These are phyloP conservation scores for Perca flavescens DNA, from an alignment of 2,113 vertebrate genomes.

Conservation along the genomic window DNA sequence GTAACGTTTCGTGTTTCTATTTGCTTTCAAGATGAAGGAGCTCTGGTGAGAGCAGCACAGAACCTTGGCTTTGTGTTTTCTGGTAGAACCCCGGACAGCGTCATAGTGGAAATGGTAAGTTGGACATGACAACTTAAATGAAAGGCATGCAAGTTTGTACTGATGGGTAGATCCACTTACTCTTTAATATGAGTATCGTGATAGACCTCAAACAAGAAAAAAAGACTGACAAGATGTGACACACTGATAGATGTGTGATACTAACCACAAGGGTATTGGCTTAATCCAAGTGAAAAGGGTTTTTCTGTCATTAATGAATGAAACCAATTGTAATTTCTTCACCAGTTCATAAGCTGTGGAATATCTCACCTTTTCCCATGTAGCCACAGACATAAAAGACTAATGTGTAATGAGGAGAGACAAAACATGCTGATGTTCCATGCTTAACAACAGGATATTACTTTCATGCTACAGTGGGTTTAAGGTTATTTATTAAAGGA, in stretches of 20 bases:
- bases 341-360: background rate
- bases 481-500: background rate
- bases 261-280: background rate
- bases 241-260: background rate
- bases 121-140: constrained; percentile 19
- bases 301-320: background rate
- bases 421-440: background rate
- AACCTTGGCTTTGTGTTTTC: constrained; percentile 94
- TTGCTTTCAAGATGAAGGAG: constrained; percentile 91
- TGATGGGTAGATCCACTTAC: constrained; percentile 26
- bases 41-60: constrained; percentile 93
- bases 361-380: background rate
- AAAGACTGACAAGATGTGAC: background rate
- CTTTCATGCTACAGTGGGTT: too few species aligned
- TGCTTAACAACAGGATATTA: background rate
- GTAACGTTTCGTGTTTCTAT: background rate
- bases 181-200: background rate
- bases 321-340: background rate
- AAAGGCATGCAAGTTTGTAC: constrained; percentile 18
- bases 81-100: constrained; percentile 94
- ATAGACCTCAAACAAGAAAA: background rate
- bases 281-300: background rate
- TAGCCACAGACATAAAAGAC: background rate
- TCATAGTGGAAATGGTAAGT: constrained; percentile 94
- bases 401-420: background rate